Percentiles rank a stretch among this genome's conserved stretches.
These are phyloP conservation scores for Ctenomys sociabilis DNA, from an alignment of 2,113 vertebrate genomes.

Conservation along the genomic window DNA sequence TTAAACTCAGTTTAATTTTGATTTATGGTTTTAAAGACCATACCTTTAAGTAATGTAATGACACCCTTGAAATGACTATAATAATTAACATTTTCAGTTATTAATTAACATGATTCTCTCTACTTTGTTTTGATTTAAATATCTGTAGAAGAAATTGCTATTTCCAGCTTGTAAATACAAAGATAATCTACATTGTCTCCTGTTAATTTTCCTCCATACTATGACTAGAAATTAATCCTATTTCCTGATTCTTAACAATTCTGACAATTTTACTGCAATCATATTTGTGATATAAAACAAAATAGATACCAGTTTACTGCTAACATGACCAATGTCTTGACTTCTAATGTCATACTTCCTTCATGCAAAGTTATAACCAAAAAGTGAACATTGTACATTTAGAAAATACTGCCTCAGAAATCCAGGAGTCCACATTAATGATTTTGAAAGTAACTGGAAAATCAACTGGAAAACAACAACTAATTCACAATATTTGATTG, in stretches of 20 bases:
- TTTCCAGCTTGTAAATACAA: background rate
- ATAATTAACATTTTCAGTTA: background rate
- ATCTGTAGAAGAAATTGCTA: background rate
- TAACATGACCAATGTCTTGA: background rate
- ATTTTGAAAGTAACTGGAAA: background rate
- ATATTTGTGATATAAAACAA: background rate
- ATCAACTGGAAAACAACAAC: background rate
- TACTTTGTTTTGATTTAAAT: background rate
- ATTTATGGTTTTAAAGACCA: background rate
- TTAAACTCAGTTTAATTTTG: constrained; percentile 1
- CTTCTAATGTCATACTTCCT: background rate
- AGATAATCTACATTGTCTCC: background rate
- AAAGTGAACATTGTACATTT: background rate
- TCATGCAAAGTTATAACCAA: background rate
- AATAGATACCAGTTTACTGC: background rate
- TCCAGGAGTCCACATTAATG: background rate
- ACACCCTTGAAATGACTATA: background rate
- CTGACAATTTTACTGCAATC: background rate
- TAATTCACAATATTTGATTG: background rate
- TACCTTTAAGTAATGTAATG: background rate
- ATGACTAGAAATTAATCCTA: constrained; percentile 13
- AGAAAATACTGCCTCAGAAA: background rate
- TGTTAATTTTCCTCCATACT: background rate
- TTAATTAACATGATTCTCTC: background rate
- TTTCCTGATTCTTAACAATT: background rate